phyloP scores from a whole-genome alignment of 2,888 invertebrate genomes.

The Pachydiplax longipennis region DNA sequence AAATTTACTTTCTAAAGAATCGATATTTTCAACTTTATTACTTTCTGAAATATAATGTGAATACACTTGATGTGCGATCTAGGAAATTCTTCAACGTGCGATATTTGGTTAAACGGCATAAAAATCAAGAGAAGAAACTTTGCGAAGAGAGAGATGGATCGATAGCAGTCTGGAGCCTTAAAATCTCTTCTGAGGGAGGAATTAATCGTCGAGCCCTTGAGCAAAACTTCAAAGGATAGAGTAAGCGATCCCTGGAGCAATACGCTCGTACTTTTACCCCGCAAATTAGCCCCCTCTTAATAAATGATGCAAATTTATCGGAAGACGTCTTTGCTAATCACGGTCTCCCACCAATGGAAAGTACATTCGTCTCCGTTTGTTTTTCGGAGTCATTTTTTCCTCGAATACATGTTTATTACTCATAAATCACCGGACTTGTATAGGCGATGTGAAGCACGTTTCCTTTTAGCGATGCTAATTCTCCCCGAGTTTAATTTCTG shows the following conservation, averaged over 20 bases:
- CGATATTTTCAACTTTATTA: too few relatives aligned
- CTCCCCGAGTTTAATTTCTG: not conserved
- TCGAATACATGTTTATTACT: not conserved
- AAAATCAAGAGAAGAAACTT: not conserved
- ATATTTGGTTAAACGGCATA: too few relatives aligned
- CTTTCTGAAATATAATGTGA: too few relatives aligned
- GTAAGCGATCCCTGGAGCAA: not conserved
- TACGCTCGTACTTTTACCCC: not conserved
- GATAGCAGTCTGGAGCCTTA: too few relatives aligned
- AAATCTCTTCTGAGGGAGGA: not conserved
- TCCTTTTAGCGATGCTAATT: not conserved
- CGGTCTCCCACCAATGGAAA: too few relatives aligned
- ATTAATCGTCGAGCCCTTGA: not conserved
- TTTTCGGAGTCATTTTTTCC: not conserved
- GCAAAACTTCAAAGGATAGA: not conserved
- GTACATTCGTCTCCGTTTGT: constrained; percentile 24
- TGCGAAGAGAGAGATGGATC: too few relatives aligned
- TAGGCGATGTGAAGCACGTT: not conserved
- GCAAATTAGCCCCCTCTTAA: not conserved
- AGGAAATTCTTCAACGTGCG: too few relatives aligned
- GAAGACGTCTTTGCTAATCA: not conserved
- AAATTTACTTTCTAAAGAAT: too few relatives aligned
- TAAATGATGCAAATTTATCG: constrained; percentile 31
- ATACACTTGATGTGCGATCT: too few relatives aligned
- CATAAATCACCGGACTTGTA: not conserved